These are phyloP conservation scores for rat (Rattus norvegicus) DNA, from an alignment of 2,113 vertebrate genomes.

Conservation along the genomic window DNA sequence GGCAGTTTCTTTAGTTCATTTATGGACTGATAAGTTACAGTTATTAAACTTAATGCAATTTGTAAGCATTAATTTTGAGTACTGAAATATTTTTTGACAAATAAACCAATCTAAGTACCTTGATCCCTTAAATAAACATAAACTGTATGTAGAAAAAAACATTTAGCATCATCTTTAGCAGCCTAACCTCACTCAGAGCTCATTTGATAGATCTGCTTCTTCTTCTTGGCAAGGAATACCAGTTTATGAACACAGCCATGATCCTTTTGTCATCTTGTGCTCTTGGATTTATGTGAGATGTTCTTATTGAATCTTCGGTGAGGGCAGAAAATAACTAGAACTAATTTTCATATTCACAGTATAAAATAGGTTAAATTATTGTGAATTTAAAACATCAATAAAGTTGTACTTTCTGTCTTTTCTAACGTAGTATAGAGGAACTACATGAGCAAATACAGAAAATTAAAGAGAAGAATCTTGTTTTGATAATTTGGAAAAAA, in stretches of 20 bases:
- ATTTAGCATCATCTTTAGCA: conserved; percentile 39
- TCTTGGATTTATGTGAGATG: not conserved
- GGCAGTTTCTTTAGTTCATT: conserved; percentile 61
- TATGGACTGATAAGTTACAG: conserved; percentile 74
- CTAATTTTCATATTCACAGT: not conserved
- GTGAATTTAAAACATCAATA: not conserved
- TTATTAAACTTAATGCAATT: conserved; percentile 78
- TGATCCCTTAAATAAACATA: not conserved
- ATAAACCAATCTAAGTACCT: conserved; percentile 66
- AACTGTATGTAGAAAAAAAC: conserved; percentile 39
- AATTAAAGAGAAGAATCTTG: not conserved
- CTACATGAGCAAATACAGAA: not conserved
- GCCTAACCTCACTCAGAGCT: not conserved
- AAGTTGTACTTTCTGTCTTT: not conserved
- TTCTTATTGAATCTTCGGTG: not conserved
- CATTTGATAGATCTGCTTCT: not conserved
- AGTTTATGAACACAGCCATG: not conserved
- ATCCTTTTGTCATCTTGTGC: not conserved
- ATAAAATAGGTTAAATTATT: not conserved
- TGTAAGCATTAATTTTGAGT: conserved; percentile 75
- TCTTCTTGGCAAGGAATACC: conserved; percentile 31
- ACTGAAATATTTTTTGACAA: conserved; percentile 45
- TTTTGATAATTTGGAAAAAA: not conserved
- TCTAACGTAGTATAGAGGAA: not conserved
- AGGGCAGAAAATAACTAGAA: conserved; percentile 15